phyloP scores from a whole-genome alignment of 2,888 invertebrate species.

The Bimastos eiseni region DNA sequence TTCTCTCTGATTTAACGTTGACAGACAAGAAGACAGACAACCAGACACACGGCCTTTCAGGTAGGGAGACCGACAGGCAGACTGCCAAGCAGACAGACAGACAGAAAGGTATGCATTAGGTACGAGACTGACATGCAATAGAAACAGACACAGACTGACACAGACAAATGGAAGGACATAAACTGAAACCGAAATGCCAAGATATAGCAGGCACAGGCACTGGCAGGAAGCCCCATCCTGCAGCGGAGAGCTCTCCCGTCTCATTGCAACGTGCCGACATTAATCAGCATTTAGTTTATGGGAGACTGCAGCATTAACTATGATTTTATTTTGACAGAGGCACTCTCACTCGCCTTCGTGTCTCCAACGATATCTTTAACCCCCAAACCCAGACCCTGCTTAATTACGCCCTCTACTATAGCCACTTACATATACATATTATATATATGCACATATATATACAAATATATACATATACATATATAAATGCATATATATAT shows the following conservation, averaged over 20 bases:
- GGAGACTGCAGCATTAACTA: too few species aligned
- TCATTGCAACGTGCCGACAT: background rate
- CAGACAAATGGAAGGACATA: background rate
- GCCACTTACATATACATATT: background rate
- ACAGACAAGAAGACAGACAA: background rate
- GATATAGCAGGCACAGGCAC: background rate
- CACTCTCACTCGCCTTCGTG: background rate
- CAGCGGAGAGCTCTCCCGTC: too few species aligned
- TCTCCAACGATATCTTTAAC: constrained; percentile 4
- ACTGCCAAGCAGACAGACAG: background rate
- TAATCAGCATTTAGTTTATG: background rate
- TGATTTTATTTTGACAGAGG: background rate
- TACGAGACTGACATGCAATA: background rate
- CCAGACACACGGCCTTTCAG: background rate
- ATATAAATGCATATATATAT: background rate
- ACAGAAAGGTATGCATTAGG: background rate
- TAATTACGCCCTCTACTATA: background rate
- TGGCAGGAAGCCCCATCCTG: background rate
- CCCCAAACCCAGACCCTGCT: background rate
- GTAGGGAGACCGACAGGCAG: background rate
- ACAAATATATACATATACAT: background rate
- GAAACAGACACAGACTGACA: background rate
- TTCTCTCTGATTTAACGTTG: background rate
- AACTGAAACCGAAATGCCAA: too few species aligned
- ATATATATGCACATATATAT: too few species aligned